Percentiles rank a stretch among this genome's conserved stretches.
These are phyloP conservation scores for Spicauda simplicius DNA, from an alignment of 2,888 invertebrate genomes.

Conservation along the genomic window DNA sequence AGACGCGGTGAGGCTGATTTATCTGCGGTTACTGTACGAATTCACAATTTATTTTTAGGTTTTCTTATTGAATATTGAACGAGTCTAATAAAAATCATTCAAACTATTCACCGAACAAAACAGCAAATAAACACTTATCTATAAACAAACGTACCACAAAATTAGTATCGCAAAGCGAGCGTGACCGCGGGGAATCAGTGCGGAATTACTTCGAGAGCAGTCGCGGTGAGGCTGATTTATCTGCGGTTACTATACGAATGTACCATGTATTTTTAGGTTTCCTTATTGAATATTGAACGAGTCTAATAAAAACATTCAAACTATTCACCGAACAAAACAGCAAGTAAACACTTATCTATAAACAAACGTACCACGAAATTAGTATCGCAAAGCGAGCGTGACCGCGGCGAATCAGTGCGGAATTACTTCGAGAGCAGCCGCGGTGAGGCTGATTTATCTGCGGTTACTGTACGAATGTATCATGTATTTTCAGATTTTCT, in stretches of 20 bases:
- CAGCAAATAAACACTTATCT: not conserved
- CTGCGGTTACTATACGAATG: constrained; percentile 2
- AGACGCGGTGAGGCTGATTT: too few species aligned
- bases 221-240: not conserved
- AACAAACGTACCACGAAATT: not conserved
- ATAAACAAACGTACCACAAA: not conserved
- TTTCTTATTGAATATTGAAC: too few species aligned
- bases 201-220: constrained; percentile 1
- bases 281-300: too few species aligned
- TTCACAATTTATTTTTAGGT: too few species aligned
- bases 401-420: not conserved
- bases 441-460: not conserved
- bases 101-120: not conserved
- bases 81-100: too few species aligned
- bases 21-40: too few species aligned
- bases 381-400: not conserved
- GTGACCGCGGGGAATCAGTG: not conserved
- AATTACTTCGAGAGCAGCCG: constrained; percentile 1
- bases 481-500: not conserved
- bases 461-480: not conserved
- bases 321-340: not conserved
- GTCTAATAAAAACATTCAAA: too few species aligned
- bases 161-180: constrained; percentile 1
- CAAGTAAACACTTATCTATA: not conserved
- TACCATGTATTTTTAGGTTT: not conserved